A percentile compares a stretch with the other conserved stretches of the same genome.
Conservation (phyloP, 2,797 vertebrate genomes). For the Morelia viridis region DNA sequence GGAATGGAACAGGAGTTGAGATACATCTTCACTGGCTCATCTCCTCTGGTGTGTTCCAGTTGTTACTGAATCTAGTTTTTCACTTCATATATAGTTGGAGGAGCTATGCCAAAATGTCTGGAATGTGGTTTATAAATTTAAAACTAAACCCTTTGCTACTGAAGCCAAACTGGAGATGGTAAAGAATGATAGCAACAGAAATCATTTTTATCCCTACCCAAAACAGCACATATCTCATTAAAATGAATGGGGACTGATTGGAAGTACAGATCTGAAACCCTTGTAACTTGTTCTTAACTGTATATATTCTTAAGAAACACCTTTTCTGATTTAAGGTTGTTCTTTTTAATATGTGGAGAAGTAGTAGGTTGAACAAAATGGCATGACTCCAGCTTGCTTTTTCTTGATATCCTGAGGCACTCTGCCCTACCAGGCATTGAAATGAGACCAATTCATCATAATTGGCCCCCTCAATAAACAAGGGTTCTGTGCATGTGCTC, state of each 20-base stretch:
- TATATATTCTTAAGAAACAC: not conserved
- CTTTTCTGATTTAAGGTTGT: not conserved
- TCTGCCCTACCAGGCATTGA: not conserved
- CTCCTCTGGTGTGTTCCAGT: not conserved
- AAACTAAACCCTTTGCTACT: not conserved
- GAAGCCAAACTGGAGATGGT: not conserved
- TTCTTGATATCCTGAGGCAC: not conserved
- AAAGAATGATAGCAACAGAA: not conserved
- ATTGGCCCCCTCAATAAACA: not conserved
- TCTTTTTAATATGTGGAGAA: not conserved
- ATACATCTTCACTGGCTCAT: not conserved
- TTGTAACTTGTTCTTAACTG: not conserved
- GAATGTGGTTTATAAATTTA: not conserved
- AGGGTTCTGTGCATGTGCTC: not conserved
- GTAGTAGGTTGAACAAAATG: not conserved
- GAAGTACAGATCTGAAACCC: not conserved
- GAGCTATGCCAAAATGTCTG: not conserved
- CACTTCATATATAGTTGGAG: not conserved
- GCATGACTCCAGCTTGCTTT: not conserved
- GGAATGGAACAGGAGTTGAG: not conserved
- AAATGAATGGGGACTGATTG: not conserved
- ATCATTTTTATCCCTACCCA: not conserved
- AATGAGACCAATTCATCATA: not conserved
- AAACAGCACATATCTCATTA: not conserved
- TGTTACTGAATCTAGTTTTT: not conserved